Percentiles rank a stretch among this genome's conserved stretches.
Conservation (phyloP, 2,113 vertebrate genomes). For the Triplophysa dalaica region DNA sequence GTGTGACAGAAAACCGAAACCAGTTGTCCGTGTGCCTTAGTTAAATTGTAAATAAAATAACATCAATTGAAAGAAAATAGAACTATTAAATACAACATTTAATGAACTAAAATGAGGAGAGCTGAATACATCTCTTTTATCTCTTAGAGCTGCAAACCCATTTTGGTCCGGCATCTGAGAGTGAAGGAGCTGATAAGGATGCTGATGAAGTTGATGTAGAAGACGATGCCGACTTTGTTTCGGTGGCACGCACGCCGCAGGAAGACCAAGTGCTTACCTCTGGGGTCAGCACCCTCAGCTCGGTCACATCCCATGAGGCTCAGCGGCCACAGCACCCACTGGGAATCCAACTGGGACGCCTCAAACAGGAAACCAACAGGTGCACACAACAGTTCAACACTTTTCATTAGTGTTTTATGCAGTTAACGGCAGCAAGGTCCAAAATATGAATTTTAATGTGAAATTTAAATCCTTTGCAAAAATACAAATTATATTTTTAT, state of each 20-base stretch:
- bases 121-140: background rate
- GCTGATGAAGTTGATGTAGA: conserved; percentile 77
- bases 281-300: conserved; percentile 60
- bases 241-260: conserved; percentile 48
- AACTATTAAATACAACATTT: background rate
- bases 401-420: too few relatives aligned
- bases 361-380: conserved; percentile 86
- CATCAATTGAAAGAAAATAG: background rate
- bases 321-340: conserved; percentile 74
- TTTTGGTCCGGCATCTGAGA: conserved; percentile 83
- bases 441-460: too few relatives aligned
- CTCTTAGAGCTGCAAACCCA: conserved; percentile 83
- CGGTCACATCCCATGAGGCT: conserved; percentile 66
- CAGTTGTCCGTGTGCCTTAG: too few relatives aligned
- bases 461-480: too few relatives aligned
- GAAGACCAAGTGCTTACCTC: conserved; percentile 62
- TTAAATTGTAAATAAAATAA: background rate
- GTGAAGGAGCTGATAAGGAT: conserved; percentile 82
- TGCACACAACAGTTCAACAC: conserved; percentile 49
- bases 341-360: conserved; percentile 76
- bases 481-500: too few relatives aligned
- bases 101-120: too few relatives aligned
- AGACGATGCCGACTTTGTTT: conserved; percentile 70
- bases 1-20: background rate
- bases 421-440: too few relatives aligned